Evolutionary conservation across 2,113 vertebrate species (phyloP).

Genomic region (Pterocles orientalis): DNA sequence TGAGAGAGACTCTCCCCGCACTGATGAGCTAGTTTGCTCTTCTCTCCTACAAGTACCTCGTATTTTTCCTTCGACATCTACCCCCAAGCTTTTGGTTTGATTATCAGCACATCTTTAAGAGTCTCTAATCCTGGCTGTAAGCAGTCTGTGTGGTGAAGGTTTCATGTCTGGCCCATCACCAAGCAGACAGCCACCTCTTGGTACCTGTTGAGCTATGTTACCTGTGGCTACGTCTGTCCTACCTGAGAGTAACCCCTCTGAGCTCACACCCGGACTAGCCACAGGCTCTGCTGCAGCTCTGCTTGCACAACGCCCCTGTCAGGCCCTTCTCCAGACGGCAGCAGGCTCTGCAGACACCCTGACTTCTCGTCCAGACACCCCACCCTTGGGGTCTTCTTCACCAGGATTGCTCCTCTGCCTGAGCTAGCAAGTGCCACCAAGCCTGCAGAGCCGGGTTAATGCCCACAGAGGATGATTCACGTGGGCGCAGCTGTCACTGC

Average conservation of each 20-base stretch:
- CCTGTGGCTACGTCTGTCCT: background rate
- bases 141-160: background rate
- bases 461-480: background rate
- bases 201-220: background rate
- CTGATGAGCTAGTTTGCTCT: background rate
- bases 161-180: background rate
- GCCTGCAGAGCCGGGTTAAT: background rate
- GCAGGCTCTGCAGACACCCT: background rate
- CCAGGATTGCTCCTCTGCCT: background rate
- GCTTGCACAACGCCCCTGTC: background rate
- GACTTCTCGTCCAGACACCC: background rate
- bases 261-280: accelerated
- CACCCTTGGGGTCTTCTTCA: background rate
- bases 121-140: background rate
- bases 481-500: background rate
- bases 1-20: background rate
- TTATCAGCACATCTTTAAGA: background rate
- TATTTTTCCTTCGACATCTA: background rate
- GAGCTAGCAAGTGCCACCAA: background rate
- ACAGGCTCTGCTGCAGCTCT: background rate
- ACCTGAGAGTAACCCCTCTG: accelerated
- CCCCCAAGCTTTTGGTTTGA: background rate
- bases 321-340: background rate
- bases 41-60: background rate
- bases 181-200: background rate